Evolutionary conservation across 2,797 vertebrate genomes (phyloP).

Genomic region (Scarus forsteni): DNA sequence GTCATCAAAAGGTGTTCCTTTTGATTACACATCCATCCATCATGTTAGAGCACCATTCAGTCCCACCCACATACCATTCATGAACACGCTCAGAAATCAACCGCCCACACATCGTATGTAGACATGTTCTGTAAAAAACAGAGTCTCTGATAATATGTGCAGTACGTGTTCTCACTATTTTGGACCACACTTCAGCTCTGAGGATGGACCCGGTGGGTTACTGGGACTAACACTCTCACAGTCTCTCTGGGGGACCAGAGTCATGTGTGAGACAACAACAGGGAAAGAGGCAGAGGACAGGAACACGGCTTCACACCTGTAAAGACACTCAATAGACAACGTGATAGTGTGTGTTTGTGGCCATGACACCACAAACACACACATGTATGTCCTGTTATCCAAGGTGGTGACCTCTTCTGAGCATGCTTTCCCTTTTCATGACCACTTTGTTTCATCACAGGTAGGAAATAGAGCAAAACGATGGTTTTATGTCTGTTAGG

Average conservation of each 20-base stretch:
- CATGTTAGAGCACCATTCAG: background rate
- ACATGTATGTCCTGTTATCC: slow-evolving; percentile 57
- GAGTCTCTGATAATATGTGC: background rate
- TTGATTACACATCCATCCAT: no score
- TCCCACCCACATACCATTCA: slow-evolving; percentile 6
- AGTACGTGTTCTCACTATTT: background rate
- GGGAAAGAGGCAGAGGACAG: slow-evolving; percentile 28
- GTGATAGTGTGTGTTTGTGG: slow-evolving; percentile 17
- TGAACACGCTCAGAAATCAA: slow-evolving; percentile 3
- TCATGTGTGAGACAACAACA: slow-evolving; percentile 32
- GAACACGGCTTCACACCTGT: slow-evolving; percentile 23
- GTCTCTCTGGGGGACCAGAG: slow-evolving; percentile 1
- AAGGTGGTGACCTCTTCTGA: slow-evolving; percentile 61
- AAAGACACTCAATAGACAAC: slow-evolving; percentile 45
- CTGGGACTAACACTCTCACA: background rate
- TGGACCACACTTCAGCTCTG: background rate
- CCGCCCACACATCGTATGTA: slow-evolving; percentile 14
- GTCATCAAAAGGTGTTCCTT: background rate
- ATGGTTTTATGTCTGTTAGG: no score
- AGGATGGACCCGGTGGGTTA: background rate
- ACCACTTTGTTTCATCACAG: slow-evolving; percentile 56
- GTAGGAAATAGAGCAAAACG: slow-evolving; percentile 53
- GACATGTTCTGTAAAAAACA: background rate
- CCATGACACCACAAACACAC: slow-evolving; percentile 47
- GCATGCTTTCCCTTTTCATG: slow-evolving; percentile 61